Evolutionary conservation across 2,113 vertebrate genomes (phyloP), one percentile per base, ranked within the genome.

Genomic region (Parus major): DNA sequence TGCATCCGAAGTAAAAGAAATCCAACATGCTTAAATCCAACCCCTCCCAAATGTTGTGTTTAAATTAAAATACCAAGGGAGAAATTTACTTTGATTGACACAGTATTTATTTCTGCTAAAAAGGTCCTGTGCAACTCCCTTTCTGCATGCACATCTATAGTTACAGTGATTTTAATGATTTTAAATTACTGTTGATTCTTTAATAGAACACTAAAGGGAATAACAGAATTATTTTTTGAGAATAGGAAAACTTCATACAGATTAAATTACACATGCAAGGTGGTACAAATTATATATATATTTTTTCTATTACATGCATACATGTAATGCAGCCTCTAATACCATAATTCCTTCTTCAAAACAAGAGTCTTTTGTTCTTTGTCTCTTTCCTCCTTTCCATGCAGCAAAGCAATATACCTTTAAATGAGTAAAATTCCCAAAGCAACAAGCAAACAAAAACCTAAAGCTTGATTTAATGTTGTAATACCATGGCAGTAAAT

Each of bases 401-500:
- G 19, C 70, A 91, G 56, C 75, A 93, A 61, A 90, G 50, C 66
- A 91, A 42, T 59, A 39, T 50, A 77, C 52, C 47, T 92, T 91
- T 88, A 93, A 92, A 72, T 31, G 15, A 81, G 24, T 39, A 93
- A 88, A 90, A 88, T 52, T 90, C 64, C 76, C 64, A 42, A 81
- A 92, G 60, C 29, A 95, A 46, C 72, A 75, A 86, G 72, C 44
- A 93, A 95, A 92, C 82, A 90, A 75, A 93, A 90, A 22, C 25
- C 12, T 82, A 64, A 96, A 39, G 12, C 64, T 88, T 90, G 93
- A 92, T 92, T 96, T 96, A 86, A 33, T 86, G 61, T 73, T 86
- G 41, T 46, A 88, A 66, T 82, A 61, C 29, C 79, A 28, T 35
- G 61, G 88, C 88, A 94, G 70, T 91, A 95, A 92, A 82, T 61